phyloP scores from a whole-genome alignment of 2,113 vertebrate genomes.

The Alligator sinensis region DNA sequence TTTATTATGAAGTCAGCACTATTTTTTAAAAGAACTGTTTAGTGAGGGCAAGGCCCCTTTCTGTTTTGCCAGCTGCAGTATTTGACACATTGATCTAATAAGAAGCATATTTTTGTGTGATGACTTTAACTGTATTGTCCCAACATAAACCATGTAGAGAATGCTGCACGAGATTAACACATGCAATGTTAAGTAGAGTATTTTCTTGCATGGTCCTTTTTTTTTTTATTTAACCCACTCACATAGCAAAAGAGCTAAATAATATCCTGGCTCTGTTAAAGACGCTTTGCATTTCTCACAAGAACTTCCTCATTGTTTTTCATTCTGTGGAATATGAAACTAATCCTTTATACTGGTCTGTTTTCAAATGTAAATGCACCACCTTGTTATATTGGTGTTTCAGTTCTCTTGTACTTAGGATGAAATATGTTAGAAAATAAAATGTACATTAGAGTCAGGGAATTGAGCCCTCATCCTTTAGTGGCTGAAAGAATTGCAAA shows the following conservation, averaged over 20 bases:
- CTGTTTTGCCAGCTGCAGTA: not conserved
- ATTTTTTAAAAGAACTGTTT: not conserved
- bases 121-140: not conserved
- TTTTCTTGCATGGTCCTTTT: not conserved
- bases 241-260: not conserved
- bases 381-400: not conserved
- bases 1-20: not conserved
- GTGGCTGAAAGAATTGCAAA: too few relatives aligned
- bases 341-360: not conserved
- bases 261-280: not conserved
- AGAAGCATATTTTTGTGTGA: not conserved
- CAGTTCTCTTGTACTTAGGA: not conserved
- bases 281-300: not conserved
- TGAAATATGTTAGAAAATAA: not conserved
- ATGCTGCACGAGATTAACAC: not conserved
- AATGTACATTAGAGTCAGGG: not conserved
- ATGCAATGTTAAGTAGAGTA: not conserved
- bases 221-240: not conserved
- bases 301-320: not conserved
- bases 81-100: not conserved
- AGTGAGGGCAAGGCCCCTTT: not conserved
- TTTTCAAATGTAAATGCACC: not conserved
- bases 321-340: not conserved
- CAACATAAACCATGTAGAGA: not conserved
- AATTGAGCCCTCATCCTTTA: not conserved